These are phyloP conservation scores for Neoascia interrupta DNA, from an alignment of 2,888 invertebrate genomes.

Conservation along the genomic window DNA sequence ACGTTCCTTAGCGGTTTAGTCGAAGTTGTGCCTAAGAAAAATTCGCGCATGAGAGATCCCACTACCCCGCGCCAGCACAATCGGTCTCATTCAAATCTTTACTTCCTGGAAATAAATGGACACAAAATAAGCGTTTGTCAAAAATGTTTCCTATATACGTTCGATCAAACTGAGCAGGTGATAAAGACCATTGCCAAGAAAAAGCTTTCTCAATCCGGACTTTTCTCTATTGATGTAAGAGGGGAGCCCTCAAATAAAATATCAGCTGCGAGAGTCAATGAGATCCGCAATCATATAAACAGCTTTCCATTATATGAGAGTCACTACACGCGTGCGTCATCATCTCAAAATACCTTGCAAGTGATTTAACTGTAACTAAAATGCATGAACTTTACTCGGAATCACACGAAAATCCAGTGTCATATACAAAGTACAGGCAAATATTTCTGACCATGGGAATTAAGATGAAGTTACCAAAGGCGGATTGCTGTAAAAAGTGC, in stretches of 20 bases:
- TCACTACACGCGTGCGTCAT: conserved; percentile 18
- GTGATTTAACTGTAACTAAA: neutral
- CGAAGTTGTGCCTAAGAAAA: neutral
- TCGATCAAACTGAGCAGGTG: conserved; percentile 10
- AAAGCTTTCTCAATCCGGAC: neutral
- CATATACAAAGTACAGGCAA: conserved; percentile 19
- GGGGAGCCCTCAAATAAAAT: neutral
- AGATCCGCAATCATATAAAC: conserved; percentile 8
- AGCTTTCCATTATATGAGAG: conserved; percentile 20
- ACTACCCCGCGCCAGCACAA: neutral
- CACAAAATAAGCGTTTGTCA: conserved; percentile 11
- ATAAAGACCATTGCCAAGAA: neutral
- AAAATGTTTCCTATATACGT: conserved; percentile 23
- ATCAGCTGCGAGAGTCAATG: neutral
- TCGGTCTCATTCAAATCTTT: conserved; percentile 7
- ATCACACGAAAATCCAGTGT: conserved; percentile 5
- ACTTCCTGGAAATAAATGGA: neutral
- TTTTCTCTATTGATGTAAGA: neutral
- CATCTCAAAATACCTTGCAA: conserved; percentile 23
- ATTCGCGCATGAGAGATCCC: neutral
- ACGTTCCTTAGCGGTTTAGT: neutral
- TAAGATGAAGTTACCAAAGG: neutral
- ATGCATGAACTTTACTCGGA: neutral
- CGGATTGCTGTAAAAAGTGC: conserved; percentile 8
- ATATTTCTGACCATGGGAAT: neutral